Percentiles rank a stretch among this genome's conserved stretches.
These are phyloP conservation scores for Acromyrmex echinatior DNA, from an alignment of 1,140 invertebrate genomes.

Conservation along the genomic window DNA sequence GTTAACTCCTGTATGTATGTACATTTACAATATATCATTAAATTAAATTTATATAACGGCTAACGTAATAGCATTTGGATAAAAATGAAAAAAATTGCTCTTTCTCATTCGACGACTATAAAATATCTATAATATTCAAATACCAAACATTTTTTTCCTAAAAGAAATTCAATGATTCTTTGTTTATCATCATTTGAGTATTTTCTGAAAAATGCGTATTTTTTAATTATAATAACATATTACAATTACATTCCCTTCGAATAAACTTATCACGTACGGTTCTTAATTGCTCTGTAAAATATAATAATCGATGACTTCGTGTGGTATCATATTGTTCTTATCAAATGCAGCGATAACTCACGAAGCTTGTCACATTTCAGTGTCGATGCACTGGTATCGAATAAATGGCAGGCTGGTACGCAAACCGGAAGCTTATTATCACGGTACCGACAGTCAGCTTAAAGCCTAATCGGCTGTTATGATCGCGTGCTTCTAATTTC, in stretches of 20 bases:
- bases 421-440: constrained; percentile 74
- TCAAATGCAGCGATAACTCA: background rate
- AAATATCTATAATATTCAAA: background rate
- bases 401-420: constrained; percentile 52
- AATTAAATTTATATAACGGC: constrained; percentile 1
- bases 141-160: background rate
- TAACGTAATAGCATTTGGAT: background rate
- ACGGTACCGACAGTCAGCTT: constrained; percentile 74
- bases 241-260: background rate
- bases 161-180: background rate
- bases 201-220: background rate
- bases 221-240: background rate
- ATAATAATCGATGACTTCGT: background rate
- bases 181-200: constrained; percentile 7
- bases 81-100: background rate
- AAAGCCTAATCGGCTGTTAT: constrained; percentile 77
- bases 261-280: background rate
- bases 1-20: background rate
- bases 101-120: background rate
- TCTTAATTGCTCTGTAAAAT: constrained; percentile 16
- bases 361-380: background rate
- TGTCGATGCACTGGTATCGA: constrained; percentile 24
- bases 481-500: constrained; percentile 83
- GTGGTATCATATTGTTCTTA: background rate
- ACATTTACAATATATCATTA: background rate